Evolutionary conservation across 2,888 invertebrate genomes (phyloP).

Genomic region (Epirrita christyi): DNA sequence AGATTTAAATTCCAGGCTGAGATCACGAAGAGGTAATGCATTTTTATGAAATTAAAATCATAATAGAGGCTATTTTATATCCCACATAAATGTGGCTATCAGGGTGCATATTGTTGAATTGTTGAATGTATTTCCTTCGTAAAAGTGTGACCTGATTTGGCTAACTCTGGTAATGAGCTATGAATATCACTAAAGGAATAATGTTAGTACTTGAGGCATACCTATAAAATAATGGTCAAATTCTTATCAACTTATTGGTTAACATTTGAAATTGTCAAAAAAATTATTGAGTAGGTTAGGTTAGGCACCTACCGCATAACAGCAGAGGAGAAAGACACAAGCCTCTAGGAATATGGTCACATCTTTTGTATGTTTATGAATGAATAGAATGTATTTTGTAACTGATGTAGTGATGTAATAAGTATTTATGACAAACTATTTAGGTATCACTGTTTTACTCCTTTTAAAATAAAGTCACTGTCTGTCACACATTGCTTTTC

Average conservation of each 20-base stretch:
- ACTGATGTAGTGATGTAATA: not conserved
- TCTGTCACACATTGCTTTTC: constrained; percentile 7
- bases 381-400: constrained; percentile 2
- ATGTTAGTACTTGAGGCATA: not conserved
- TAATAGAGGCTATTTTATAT: not conserved
- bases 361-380: not conserved
- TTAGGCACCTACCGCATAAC: too few relatives aligned
- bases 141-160: not conserved
- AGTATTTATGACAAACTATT: constrained; percentile 4
- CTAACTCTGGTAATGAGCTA: not conserved
- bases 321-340: too few relatives aligned
- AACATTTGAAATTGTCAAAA: too few relatives aligned
- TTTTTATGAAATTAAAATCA: not conserved
- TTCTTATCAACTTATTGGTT: too few relatives aligned
- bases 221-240: too few relatives aligned
- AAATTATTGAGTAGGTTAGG: too few relatives aligned
- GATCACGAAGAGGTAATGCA: not conserved
- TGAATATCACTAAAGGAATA: not conserved
- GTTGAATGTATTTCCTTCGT: not conserved
- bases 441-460: constrained; percentile 5
- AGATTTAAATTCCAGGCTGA: not conserved
- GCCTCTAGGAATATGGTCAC: too few relatives aligned
- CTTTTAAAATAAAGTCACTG: constrained; percentile 9
- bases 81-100: not conserved
- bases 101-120: not conserved